Conservation (phyloP, 2,888 invertebrate species). For the Dicycla oo region DNA sequence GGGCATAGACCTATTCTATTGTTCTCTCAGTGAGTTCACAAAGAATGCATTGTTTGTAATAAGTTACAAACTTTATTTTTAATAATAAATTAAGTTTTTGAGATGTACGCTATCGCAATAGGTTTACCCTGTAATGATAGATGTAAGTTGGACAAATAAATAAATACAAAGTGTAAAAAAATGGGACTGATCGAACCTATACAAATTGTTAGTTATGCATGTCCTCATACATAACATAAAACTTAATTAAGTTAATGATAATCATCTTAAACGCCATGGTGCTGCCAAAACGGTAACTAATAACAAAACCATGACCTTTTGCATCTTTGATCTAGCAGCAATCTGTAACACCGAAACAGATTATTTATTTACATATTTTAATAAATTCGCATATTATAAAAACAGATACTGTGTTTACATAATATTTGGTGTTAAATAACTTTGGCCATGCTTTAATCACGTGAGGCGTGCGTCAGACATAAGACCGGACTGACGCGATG, state of each 20-base stretch:
- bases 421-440: constrained; percentile 19
- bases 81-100: no score
- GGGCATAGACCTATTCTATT: not conserved
- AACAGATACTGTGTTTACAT: constrained; percentile 20
- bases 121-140: no score
- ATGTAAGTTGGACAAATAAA: no score
- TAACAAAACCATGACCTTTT: constrained; percentile 29
- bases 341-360: constrained; percentile 13
- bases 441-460: constrained; percentile 1
- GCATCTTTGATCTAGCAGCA: not conserved
- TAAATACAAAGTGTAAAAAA: no score
- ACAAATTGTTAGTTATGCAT: not conserved
- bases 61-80: no score
- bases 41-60: no score
- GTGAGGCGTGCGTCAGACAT: constrained; percentile 24
- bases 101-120: no score
- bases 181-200: not conserved
- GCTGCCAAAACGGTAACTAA: constrained; percentile 9
- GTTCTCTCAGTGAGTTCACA: no score
- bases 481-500: not conserved
- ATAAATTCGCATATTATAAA: constrained; percentile 35
- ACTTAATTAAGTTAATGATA: not conserved
- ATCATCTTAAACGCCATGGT: not conserved
- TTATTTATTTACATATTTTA: not conserved
- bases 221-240: not conserved